phyloP scores from a whole-genome alignment of 2,888 invertebrate species.

The Melinaea menophilus region DNA sequence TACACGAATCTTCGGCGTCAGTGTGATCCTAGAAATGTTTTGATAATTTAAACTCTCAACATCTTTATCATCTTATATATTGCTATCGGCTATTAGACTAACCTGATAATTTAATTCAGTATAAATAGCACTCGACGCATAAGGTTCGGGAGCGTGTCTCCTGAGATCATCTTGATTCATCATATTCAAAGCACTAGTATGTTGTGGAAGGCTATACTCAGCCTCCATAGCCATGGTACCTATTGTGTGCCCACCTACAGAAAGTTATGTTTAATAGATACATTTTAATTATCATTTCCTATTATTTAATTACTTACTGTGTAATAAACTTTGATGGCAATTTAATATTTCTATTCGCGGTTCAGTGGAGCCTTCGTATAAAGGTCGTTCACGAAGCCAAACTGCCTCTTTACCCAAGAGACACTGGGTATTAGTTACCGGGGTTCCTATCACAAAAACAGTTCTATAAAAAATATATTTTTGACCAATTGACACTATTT shows the following conservation, averaged over 20 bases:
- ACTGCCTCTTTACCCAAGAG: conserved; percentile 70
- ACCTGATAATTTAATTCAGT: conserved; percentile 73
- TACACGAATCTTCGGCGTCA: conserved; percentile 75
- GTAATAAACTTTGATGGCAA: conserved; percentile 66
- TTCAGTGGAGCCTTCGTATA: conserved; percentile 68
- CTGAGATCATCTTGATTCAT: conserved; percentile 60
- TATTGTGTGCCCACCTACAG: conserved; percentile 61
- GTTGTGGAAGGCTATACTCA: conserved; percentile 71
- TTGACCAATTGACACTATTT: not conserved
- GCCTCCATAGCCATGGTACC: conserved; percentile 71
- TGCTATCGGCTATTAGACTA: conserved; percentile 11
- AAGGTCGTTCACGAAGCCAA: conserved; percentile 66
- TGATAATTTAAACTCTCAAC: not conserved
- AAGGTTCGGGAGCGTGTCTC: conserved; percentile 80
- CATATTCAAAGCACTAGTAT: conserved; percentile 55
- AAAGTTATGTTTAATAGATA: not conserved
- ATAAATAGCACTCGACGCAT: conserved; percentile 84
- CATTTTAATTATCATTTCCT: not conserved
- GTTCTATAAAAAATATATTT: not conserved
- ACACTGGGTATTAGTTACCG: conserved; percentile 68
- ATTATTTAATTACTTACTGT: conserved; percentile 45
- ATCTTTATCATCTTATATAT: not conserved
- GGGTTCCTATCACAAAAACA: conserved; percentile 44
- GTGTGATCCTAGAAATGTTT: conserved; percentile 62
- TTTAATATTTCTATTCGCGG: conserved; percentile 70